phyloP scores from a whole-genome alignment of 2,113 vertebrate genomes.

The Gambusia affinis region DNA sequence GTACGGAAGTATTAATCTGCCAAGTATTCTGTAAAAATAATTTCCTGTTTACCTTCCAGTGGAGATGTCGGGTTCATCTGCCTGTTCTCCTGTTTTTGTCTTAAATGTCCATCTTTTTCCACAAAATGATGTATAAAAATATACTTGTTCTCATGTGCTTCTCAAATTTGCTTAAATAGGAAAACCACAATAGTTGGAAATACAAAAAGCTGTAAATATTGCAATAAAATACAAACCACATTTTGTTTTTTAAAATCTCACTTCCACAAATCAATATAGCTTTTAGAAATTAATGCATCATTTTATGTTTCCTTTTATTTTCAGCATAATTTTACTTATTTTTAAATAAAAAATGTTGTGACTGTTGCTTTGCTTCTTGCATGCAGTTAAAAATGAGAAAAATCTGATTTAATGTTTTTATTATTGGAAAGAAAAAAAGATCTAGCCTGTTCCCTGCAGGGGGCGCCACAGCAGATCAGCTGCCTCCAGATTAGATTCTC shows the following conservation, averaged over 20 bases:
- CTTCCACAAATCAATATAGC: background rate
- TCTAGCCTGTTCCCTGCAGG: too few relatives aligned
- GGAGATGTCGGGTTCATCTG: background rate
- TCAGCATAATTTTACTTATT: background rate
- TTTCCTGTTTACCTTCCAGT: background rate
- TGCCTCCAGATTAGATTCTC: too few relatives aligned
- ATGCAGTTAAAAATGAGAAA: background rate
- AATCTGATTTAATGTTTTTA: background rate
- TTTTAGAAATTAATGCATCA: background rate
- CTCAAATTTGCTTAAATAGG: background rate
- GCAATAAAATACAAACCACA: background rate
- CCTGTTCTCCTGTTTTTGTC: background rate
- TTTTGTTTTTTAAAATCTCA: background rate
- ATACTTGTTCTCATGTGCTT: background rate
- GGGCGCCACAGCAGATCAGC: too few relatives aligned
- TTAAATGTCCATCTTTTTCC: background rate
- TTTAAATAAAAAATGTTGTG: background rate
- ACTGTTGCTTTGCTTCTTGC: background rate
- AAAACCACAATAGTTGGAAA: background rate
- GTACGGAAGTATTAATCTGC: slow-evolving; percentile 12
- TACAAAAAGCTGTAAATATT: background rate
- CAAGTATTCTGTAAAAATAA: background rate
- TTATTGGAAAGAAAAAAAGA: background rate
- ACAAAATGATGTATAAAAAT: background rate
- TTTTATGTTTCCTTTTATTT: background rate